Base-by-base conservation (phyloP, 2,888 invertebrate genomes). In the Chirona hameri region DNA sequence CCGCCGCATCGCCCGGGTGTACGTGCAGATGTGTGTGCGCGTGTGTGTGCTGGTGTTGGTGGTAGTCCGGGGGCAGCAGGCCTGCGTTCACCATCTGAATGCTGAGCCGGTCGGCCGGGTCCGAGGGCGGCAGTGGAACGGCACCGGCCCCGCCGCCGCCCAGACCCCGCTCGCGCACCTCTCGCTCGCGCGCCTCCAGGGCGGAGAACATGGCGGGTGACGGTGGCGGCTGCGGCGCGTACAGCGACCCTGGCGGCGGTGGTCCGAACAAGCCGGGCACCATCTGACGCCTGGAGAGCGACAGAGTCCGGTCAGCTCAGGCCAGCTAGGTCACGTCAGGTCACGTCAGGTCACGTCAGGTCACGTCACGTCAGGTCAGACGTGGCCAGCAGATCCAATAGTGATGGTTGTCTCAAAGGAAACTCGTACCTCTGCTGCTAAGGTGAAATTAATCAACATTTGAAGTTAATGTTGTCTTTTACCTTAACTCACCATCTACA, bases 21-120 rank as follows among this genome's bases (percentile, higher is more conserved):
- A 93, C 91, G 90, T 94, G 94, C 86, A 94, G 91, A 90, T 95
- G 95, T 86, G 94, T 93, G 90, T 95, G 95, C 87, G 95, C 94
- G 90, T 96, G 96, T 87, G 96, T 94, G 89, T 95, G 95, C 86
- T 95, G 94, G 90, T 95, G 95, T 86, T 95, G 95, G 89, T 96
- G 96, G 86, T 95, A 95, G 90, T 96, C 31, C n/a, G 82, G 69
- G 57, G 82, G 81, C 48, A 81, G 72, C 27, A 76, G 81, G 81
- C 79, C 79, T 57, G 80, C 79, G 82, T 31, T 21, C 55, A 27
- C 55, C 57, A 80, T 39, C 72, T 82, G 81, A 48, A 27, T 21
- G 31, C 48, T n/a, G 39, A 65, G 65, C 12, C 81, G 83, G 31
- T 39, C 81, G 46, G 83, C 65, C 3, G 69, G 69, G 48, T 69